These are phyloP conservation scores for Orthonyx spaldingii DNA, from an alignment of 2,113 vertebrate species.

Conservation along the genomic window DNA sequence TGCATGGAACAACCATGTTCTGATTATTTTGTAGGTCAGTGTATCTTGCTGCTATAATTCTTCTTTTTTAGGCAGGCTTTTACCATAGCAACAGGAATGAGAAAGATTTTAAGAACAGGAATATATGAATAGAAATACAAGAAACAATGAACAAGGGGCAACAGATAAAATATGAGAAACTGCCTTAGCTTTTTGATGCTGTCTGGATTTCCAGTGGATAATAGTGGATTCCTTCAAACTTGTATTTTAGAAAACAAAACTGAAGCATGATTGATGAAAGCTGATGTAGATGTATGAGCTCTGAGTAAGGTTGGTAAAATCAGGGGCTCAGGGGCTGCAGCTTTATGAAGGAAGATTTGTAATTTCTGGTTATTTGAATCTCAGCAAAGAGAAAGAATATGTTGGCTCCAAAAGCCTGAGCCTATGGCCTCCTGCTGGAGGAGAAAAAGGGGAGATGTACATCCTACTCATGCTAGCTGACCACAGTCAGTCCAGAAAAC, in stretches of 20 bases:
- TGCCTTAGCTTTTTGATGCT: not conserved
- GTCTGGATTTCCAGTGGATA: not conserved
- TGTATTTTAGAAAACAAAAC: not conserved
- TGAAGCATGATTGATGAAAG: not conserved
- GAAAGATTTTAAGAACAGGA: slow-evolving; percentile 17
- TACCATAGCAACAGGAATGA: slow-evolving; percentile 54
- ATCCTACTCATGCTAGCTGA: not conserved
- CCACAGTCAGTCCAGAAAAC: not conserved
- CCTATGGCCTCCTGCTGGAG: not conserved
- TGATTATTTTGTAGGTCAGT: slow-evolving; percentile 39
- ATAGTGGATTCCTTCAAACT: not conserved
- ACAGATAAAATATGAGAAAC: not conserved
- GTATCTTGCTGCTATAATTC: slow-evolving; percentile 7
- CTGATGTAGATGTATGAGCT: not conserved
- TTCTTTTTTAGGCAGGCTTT: slow-evolving; percentile 3
- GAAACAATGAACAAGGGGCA: not conserved
- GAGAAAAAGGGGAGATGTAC: not conserved
- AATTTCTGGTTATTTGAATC: not conserved
- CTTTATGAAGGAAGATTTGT: not conserved
- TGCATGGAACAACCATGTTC: not conserved
- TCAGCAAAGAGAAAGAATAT: not conserved
- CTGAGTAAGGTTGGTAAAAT: not conserved
- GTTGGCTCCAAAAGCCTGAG: not conserved
- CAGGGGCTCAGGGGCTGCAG: not conserved
- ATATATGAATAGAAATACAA: not conserved